Conservation (phyloP, 2,888 invertebrate species). For the Sthenelais limicola region DNA sequence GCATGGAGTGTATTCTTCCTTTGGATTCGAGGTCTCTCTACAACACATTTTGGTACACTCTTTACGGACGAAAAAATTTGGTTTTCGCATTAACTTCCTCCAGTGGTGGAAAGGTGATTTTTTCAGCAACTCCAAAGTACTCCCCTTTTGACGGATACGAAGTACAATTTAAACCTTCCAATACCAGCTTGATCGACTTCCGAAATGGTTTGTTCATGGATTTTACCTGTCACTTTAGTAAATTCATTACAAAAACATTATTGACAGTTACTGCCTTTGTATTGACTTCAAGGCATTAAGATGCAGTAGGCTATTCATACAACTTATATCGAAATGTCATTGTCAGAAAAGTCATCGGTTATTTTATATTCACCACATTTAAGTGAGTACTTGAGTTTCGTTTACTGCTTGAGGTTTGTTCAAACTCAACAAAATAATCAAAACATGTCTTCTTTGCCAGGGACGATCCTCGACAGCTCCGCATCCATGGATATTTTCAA, state of each 20-base stretch:
- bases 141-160: constrained; percentile 21
- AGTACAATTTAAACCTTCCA: not conserved
- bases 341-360: too few species aligned
- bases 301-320: too few species aligned
- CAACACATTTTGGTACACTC: constrained; percentile 17
- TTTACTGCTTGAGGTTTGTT: too few species aligned
- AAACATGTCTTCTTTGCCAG: not conserved
- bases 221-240: too few species aligned
- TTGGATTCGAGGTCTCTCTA: too few species aligned
- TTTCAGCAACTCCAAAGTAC: not conserved
- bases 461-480: not conserved
- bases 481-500: not conserved
- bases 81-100: not conserved
- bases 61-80: not conserved
- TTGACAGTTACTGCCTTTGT: too few species aligned
- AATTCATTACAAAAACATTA: too few species aligned
- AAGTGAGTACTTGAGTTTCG: not conserved
- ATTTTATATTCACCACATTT: too few species aligned
- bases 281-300: too few species aligned
- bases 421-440: too few species aligned
- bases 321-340: too few species aligned
- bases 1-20: too few species aligned
- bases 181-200: not conserved
- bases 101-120: not conserved
- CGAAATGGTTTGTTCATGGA: not conserved